Evolutionary conservation across 2,113 vertebrate species (phyloP), one percentile per base, ranked within the genome.

Genomic region (Elachura formosa): DNA sequence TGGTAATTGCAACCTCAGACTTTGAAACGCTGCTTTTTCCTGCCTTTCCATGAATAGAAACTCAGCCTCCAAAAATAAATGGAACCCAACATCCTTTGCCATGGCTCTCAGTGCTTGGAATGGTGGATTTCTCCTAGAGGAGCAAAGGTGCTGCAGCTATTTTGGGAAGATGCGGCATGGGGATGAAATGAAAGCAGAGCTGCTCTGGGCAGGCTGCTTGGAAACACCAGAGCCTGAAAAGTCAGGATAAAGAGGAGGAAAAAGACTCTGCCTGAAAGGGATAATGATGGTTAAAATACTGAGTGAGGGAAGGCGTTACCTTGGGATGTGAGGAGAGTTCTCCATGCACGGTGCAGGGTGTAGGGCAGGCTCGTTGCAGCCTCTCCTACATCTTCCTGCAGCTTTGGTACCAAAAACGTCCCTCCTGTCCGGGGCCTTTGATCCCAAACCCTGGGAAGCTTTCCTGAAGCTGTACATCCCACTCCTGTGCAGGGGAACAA

Each of bases 1-100:
- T 62, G 84, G 84, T 89, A 91, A 95, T 72, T 87, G 62, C 84
- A 94, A 56, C 87, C 89, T 94, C 91, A 87, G 66, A 12, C 84
- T 89, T 87, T 79, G 48, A 87, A 94, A 84, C 0, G 2, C 43
- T 29, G 62, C 66, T 84, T 92, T 94, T 89, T 84, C 77, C 17
- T 84, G 5, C 4, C 10, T 33, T 12, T 72, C 95, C 67, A 43
- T 91, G 84, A 89, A 92, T 82, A 96, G 87, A 95, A 90, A 31
- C 58, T 31, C 36, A 6, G 21, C 51, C 75, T 95, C 93, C 63
- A 73, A 71, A 96, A 83, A 80, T 89, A 91, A 86, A 29, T 63
- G 46, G 74, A 73, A 55, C 26, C 63, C 71, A 63, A 1, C 12
- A 26, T 49, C 40, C 48, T 41, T 69, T 4, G 1, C 69, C 66